phyloP scores from a whole-genome alignment of 2,888 invertebrate genomes.

The Nematopogon swammerdamellus region DNA sequence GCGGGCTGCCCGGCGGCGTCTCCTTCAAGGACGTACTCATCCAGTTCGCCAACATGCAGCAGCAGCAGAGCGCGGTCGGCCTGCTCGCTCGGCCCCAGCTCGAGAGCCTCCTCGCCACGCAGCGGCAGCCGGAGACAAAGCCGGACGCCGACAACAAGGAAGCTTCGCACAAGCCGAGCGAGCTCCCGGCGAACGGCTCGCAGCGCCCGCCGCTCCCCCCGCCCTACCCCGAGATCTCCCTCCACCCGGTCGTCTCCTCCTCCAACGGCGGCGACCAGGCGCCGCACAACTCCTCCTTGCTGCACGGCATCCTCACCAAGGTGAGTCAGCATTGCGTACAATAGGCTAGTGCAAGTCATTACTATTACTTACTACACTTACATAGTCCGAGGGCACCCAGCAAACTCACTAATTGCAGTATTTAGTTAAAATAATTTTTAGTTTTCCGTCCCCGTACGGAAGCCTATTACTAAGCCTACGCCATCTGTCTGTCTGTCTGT shows the following conservation, averaged over 20 bases:
- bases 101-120: background rate
- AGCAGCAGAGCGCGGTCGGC: conserved; percentile 11
- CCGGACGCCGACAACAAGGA: background rate
- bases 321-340: conserved; percentile 20
- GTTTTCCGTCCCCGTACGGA: no score
- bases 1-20: conserved; percentile 39
- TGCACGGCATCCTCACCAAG: conserved; percentile 77
- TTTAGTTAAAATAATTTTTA: no score
- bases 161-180: conserved; percentile 3
- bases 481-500: no score
- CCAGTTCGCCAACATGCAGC: conserved; percentile 66
- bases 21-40: conserved; percentile 73
- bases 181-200: conserved; percentile 3
- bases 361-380: no score
- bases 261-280: conserved; percentile 25
- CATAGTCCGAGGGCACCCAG: no score
- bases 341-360: conserved; percentile 3
- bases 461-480: no score
- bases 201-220: conserved; percentile 59
- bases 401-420: no score
- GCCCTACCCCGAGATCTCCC: conserved; percentile 75
- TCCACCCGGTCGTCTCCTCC: conserved; percentile 63
- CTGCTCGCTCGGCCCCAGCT: background rate
- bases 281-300: conserved; percentile 61
- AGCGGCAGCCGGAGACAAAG: background rate